Percentiles rank a stretch among this genome's conserved stretches.
These are phyloP conservation scores for Epinotia ramella DNA, from an alignment of 2,888 invertebrate species.

Conservation along the genomic window DNA sequence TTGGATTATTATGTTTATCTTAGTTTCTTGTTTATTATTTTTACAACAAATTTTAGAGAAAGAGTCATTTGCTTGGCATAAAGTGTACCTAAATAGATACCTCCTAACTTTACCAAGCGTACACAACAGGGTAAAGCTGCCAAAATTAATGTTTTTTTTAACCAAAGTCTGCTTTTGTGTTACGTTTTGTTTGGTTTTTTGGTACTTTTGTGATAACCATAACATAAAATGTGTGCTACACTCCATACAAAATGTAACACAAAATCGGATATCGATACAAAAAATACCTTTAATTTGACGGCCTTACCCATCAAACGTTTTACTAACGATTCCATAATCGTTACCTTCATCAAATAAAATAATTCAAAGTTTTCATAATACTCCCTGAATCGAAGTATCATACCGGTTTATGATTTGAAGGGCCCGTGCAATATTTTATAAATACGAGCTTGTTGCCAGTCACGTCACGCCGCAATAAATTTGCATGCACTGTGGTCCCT, in stretches of 20 bases:
- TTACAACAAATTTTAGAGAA: background rate
- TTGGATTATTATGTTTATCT: background rate
- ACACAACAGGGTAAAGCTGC: no score
- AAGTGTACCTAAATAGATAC: background rate
- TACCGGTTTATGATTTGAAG: constrained; percentile 7
- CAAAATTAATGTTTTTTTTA: no score
- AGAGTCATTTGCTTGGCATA: background rate
- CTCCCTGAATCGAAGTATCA: background rate
- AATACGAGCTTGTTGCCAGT: constrained; percentile 26
- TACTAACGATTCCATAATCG: background rate
- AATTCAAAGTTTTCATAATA: constrained; percentile 1
- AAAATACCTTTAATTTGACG: no score
- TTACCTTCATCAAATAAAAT: background rate
- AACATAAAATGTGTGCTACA: no score
- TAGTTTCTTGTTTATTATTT: background rate
- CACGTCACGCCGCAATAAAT: constrained; percentile 31
- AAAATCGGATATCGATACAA: no score
- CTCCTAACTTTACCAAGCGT: no score
- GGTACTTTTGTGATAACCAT: no score
- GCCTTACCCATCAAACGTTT: background rate
- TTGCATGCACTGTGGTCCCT: constrained; percentile 28
- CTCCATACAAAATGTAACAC: no score
- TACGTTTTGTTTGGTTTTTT: no score
- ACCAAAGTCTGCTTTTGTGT: no score
- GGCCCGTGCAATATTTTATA: constrained; percentile 32